These are phyloP conservation scores for Xanthia togata DNA, from an alignment of 2,888 invertebrate genomes.

Conservation along the genomic window DNA sequence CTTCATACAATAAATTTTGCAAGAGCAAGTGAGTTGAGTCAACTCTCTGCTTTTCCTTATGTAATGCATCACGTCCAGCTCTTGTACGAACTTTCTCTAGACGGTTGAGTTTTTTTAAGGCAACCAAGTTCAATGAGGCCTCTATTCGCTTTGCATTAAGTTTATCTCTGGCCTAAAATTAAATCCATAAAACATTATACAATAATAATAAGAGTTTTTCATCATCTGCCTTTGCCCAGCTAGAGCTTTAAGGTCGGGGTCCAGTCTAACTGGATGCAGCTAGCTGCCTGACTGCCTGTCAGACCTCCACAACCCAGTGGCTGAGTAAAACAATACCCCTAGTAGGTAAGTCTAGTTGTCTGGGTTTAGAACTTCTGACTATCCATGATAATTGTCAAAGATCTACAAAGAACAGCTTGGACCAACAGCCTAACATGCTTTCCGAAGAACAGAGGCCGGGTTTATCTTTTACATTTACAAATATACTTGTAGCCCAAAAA, in stretches of 20 bases:
- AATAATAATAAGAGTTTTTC: neutral
- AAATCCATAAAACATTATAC: slow-evolving; percentile 9
- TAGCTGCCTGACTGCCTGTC: neutral
- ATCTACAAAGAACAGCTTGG: neutral
- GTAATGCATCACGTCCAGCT: slow-evolving; percentile 94
- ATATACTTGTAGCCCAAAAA: neutral
- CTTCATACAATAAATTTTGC: slow-evolving; percentile 98
- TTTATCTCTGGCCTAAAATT: slow-evolving; percentile 90
- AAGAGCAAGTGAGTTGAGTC: slow-evolving; percentile 97
- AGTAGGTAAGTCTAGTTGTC: neutral
- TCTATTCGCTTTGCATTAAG: slow-evolving; percentile 93
- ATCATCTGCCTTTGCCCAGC: neutral
- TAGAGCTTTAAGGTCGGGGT: neutral
- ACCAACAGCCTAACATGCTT: neutral
- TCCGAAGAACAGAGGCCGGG: neutral
- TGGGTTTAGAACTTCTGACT: neutral
- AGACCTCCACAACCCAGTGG: too few relatives aligned
- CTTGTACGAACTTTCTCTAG: slow-evolving; percentile 97
- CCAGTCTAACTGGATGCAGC: neutral
- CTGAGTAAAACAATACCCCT: too few relatives aligned
- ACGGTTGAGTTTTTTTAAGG: slow-evolving; percentile 96
- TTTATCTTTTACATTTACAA: slow-evolving; percentile 1
- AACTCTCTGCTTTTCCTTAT: slow-evolving; percentile 96
- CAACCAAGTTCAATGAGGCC: slow-evolving; percentile 94
- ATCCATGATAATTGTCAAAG: neutral